These are phyloP conservation scores for Erebia aethiops DNA, from an alignment of 2,888 invertebrate genomes.

Conservation along the genomic window DNA sequence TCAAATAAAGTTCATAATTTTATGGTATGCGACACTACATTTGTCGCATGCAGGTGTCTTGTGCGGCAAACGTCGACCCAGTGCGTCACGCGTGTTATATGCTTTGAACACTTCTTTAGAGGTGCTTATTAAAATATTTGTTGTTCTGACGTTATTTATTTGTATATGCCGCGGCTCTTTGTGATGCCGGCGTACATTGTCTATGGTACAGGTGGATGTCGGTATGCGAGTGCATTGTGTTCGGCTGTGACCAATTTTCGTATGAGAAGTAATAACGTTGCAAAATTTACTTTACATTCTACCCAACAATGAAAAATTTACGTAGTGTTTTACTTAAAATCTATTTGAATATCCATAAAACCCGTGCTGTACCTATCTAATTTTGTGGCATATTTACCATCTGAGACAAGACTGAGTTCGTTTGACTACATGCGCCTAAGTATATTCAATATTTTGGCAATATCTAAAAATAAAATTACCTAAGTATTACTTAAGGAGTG, in stretches of 20 bases:
- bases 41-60: constrained; percentile 45
- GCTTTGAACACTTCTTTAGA: constrained; percentile 75
- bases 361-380: no score
- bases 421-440: no score
- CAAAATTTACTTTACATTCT: constrained; percentile 52
- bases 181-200: constrained; percentile 65
- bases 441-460: no score
- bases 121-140: constrained; percentile 83
- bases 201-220: constrained; percentile 63
- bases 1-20: constrained; percentile 41
- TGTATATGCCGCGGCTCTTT: constrained; percentile 75
- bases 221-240: constrained; percentile 60
- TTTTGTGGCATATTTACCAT: no score
- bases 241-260: constrained; percentile 71
- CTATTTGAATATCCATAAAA: not conserved
- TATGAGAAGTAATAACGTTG: constrained; percentile 69
- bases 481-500: no score
- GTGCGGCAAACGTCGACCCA: constrained; percentile 41
- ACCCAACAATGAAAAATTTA: not conserved
- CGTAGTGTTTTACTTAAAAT: not conserved
- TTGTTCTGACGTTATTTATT: constrained; percentile 80
- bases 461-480: no score
- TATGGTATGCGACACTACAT: constrained; percentile 2
- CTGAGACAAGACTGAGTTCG: no score
- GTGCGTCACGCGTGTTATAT: constrained; percentile 71